These are phyloP conservation scores for Haemorhous mexicanus DNA, from an alignment of 2,113 vertebrate genomes.

Conservation along the genomic window DNA sequence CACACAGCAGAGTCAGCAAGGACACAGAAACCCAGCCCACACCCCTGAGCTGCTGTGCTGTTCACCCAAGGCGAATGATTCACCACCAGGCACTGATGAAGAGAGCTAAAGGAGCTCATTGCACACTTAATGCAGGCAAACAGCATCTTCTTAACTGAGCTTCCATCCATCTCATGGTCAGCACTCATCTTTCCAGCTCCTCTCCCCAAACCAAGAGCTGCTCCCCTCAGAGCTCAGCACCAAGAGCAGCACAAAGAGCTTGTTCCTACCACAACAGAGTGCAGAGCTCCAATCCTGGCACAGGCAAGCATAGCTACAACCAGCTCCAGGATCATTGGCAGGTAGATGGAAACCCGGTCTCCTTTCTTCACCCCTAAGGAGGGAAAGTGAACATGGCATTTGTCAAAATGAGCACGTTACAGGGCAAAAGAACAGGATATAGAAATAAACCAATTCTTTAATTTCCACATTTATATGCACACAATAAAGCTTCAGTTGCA, in stretches of 20 bases:
- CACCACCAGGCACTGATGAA: background rate
- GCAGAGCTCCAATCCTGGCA: slow-evolving; percentile 89
- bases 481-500: background rate
- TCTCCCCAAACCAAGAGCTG: background rate
- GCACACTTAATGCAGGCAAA: background rate
- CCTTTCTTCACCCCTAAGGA: slow-evolving; percentile 87
- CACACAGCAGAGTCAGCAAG: background rate
- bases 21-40: background rate
- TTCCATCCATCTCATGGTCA: background rate
- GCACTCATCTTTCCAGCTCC: background rate
- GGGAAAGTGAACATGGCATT: background rate
- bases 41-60: background rate
- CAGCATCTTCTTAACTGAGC: background rate
- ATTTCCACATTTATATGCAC: background rate
- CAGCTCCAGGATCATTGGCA: slow-evolving; percentile 96
- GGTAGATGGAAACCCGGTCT: slow-evolving; percentile 91
- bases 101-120: background rate
- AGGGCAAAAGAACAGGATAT: background rate
- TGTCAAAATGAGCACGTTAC: fast-evolving
- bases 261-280: slow-evolving; percentile 90
- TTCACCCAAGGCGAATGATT: background rate
- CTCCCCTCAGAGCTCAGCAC: background rate
- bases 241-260: background rate
- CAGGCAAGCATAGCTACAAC: slow-evolving; percentile 95
- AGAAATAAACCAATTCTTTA: background rate